These are phyloP conservation scores for Reticulitermes speratus DNA, from an alignment of 1,140 invertebrate genomes.

Conservation along the genomic window DNA sequence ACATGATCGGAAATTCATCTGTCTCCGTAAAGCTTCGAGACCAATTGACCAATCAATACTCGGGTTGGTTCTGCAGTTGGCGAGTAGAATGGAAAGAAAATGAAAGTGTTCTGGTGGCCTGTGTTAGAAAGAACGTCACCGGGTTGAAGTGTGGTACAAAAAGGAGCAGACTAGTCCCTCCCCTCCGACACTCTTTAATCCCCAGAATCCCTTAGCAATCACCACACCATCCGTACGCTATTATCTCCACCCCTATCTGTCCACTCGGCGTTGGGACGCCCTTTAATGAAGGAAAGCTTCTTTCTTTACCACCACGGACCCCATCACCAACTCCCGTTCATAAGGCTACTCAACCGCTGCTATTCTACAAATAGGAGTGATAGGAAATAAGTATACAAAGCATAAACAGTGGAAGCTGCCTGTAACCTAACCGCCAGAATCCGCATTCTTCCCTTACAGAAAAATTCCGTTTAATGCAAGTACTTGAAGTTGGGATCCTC, in stretches of 20 bases:
- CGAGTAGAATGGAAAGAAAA: background rate
- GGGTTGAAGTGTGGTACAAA: background rate
- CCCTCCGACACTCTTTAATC: background rate
- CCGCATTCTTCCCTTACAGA: too few relatives aligned
- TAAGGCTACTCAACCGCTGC: background rate
- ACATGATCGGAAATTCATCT: conserved; percentile 1
- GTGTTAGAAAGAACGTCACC: background rate
- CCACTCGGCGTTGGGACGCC: conserved; percentile 2
- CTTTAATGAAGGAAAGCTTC: conserved; percentile 16
- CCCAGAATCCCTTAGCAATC: conserved; percentile 17
- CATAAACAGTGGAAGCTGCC: too few relatives aligned
- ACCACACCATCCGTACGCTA: conserved; percentile 12
- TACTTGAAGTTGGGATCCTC: too few relatives aligned
- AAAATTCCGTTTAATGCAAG: too few relatives aligned
- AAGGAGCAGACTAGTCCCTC: background rate
- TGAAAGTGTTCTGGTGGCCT: background rate
- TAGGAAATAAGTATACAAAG: too few relatives aligned
- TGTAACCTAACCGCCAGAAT: too few relatives aligned
- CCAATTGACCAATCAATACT: conserved; percentile 7
- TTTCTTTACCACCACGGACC: background rate
- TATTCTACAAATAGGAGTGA: too few relatives aligned
- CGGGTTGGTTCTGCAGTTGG: background rate
- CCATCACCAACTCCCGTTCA: too few relatives aligned
- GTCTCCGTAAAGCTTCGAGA: background rate
- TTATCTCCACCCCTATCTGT: conserved; percentile 9